A percentile compares a stretch with the other conserved stretches of the same genome.
Conservation (phyloP, 2,797 vertebrate species). For the Atherinosoma microstoma region DNA sequence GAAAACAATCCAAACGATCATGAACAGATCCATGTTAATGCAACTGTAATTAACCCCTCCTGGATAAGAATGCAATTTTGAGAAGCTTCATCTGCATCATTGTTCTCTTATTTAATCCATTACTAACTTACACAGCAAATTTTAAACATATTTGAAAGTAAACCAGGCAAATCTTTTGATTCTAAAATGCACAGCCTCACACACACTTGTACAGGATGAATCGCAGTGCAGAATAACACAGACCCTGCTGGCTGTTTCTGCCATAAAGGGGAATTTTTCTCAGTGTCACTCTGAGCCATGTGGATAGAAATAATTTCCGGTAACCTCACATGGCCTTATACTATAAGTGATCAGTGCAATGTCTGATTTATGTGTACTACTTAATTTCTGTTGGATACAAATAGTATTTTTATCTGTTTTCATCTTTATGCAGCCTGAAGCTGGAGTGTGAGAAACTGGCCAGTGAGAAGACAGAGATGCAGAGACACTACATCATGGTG, state of each 20-base stretch:
- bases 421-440: conserved; percentile 88
- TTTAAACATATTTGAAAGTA: background rate
- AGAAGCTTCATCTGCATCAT: conserved; percentile 1
- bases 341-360: background rate
- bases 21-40: background rate
- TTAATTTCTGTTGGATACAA: conserved; percentile 27
- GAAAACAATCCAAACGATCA: background rate
- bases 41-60: background rate
- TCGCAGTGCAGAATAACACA: conserved; percentile 24
- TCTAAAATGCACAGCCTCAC: background rate
- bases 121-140: background rate
- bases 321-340: conserved; percentile 23
- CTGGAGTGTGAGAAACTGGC: conserved; percentile 98
- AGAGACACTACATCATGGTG: conserved; percentile 98
- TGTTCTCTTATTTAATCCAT: background rate
- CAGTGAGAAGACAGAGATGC: conserved; percentile 98
- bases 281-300: conserved; percentile 3
- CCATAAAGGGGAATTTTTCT: conserved; percentile 27
- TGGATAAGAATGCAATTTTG: background rate
- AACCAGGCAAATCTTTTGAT: background rate
- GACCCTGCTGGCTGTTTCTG: conserved; percentile 6
- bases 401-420: conserved; percentile 13
- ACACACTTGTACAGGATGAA: conserved; percentile 17
- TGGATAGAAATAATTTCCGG: conserved; percentile 23
- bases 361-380: too few relatives aligned